A percentile compares a stretch with the other conserved stretches of the same genome.
Evolutionary conservation across 2,113 vertebrate genomes (phyloP).

Genomic region (Chlorodrepanis virens): DNA sequence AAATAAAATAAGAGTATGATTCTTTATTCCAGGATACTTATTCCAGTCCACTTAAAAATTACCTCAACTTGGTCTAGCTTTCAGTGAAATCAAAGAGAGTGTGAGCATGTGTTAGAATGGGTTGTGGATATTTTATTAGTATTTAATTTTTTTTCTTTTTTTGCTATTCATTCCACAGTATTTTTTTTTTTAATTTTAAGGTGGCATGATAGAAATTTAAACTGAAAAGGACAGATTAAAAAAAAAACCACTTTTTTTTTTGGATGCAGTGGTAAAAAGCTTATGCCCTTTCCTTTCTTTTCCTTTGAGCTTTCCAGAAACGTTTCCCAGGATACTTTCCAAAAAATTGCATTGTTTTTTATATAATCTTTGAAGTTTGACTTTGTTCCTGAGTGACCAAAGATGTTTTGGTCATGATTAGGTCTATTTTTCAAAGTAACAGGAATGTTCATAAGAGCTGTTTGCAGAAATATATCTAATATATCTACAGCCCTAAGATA

Average conservation of each 20-base stretch:
- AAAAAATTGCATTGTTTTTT: background rate
- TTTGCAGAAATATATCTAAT: background rate
- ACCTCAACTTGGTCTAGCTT: background rate
- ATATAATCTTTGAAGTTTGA: background rate
- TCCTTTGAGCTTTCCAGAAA: background rate
- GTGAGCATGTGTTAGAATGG: background rate
- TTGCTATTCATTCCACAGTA: background rate
- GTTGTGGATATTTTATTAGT: background rate
- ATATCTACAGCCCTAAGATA: background rate
- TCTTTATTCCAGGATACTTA: background rate
- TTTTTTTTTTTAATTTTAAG: background rate
- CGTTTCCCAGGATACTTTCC: background rate
- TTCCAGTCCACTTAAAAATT: background rate
- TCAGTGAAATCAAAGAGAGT: background rate
- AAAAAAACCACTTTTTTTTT: background rate
- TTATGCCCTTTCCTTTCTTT: rapidly evolving
- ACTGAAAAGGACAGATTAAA: background rate
- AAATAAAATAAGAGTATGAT: background rate
- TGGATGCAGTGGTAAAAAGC: background rate
- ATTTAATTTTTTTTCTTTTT: background rate
- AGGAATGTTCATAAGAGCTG: background rate
- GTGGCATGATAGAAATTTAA: background rate
- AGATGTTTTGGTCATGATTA: background rate
- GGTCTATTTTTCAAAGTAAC: background rate
- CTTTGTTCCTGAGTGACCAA: background rate